Evolutionary conservation across 2,888 invertebrate species (phyloP).

Genomic region (Diloba caeruleocephala): DNA sequence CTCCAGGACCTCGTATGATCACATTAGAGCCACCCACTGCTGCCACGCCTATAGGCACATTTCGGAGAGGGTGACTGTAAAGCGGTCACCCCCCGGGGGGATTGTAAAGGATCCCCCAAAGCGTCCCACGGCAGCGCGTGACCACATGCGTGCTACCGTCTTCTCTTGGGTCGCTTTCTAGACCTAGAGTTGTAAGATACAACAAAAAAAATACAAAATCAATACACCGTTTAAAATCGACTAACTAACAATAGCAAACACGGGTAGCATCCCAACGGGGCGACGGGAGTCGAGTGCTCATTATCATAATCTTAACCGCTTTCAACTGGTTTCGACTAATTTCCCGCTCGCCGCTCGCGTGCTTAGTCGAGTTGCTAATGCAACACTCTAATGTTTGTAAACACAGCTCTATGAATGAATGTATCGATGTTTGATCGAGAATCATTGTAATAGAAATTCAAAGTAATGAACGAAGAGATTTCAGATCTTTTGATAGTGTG

Average conservation of each 20-base stretch:
- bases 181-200: no score
- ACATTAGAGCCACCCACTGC: no score
- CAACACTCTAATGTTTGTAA: conserved; percentile 58
- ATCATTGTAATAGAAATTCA: conserved; percentile 20
- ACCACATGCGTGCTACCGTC: no score
- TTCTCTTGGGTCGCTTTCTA: no score
- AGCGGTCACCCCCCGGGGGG: no score
- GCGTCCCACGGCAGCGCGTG: no score
- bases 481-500: background rate
- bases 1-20: no score
- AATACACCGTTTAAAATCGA: conserved; percentile 44
- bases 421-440: conserved; percentile 46
- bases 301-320: conserved; percentile 75
- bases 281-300: conserved; percentile 57
- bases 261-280: conserved; percentile 56
- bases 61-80: no score
- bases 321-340: conserved; percentile 68
- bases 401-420: conserved; percentile 54
- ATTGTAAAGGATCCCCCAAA: no score
- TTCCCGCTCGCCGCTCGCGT: conserved; percentile 64
- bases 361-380: conserved; percentile 58
- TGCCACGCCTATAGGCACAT: no score
- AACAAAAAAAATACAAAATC: conserved; percentile 22
- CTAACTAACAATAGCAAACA: conserved; percentile 46
- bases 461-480: conserved; percentile 9